phyloP scores from a whole-genome alignment of 2,888 invertebrate species.

The Cremastobaeus sp. region DNA sequence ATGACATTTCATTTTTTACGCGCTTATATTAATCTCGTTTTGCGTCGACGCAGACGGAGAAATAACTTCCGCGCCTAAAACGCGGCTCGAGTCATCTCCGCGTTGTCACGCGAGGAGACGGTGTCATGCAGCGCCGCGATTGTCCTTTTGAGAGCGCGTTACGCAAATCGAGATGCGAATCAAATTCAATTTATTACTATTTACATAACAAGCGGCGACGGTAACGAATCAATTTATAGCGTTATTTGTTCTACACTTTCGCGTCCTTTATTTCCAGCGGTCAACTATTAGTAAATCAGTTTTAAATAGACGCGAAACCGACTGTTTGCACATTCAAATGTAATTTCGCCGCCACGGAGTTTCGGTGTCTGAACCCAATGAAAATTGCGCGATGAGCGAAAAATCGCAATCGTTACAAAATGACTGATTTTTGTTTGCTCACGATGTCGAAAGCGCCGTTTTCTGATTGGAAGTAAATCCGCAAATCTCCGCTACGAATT shows the following conservation, averaged over 20 bases:
- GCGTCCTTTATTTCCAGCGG: background rate
- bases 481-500: no score
- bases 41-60: background rate
- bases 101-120: conserved; percentile 14
- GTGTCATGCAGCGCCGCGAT: background rate
- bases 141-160: no score
- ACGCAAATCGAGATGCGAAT: conserved; percentile 39
- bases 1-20: conserved; percentile 29
- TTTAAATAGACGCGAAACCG: no score
- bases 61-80: conserved; percentile 34
- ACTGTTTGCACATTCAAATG: no score
- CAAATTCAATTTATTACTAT: conserved; percentile 40
- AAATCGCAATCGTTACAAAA: no score
- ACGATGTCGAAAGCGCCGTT: no score
- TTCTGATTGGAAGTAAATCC: no score
- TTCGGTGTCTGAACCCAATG: no score
- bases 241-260: background rate
- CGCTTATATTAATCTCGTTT: conserved; percentile 27
- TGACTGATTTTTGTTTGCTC: no score
- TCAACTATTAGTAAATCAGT: no score
- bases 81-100: conserved; percentile 12
- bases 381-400: no score
- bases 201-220: conserved; percentile 7
- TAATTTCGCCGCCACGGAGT: no score
- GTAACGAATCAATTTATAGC: conserved; percentile 21